phyloP scores from a whole-genome alignment of 2,888 invertebrate genomes.

The Thecocarcelia acutangulata region DNA sequence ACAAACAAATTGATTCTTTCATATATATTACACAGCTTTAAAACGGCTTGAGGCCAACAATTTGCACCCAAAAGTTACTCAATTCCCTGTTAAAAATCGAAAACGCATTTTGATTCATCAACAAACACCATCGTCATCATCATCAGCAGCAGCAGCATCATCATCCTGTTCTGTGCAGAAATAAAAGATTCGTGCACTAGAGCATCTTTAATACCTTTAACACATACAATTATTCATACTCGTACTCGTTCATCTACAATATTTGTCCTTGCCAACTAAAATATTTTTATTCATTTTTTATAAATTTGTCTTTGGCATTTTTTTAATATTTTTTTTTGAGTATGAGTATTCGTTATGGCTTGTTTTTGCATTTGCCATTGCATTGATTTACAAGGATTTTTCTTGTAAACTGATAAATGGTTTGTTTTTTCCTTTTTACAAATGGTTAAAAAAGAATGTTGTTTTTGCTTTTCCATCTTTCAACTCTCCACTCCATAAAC shows the following conservation, averaged over 20 bases:
- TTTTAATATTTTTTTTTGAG: too few species aligned
- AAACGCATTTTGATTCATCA: constrained; percentile 17
- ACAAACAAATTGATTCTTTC: too few species aligned
- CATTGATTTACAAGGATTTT: constrained; percentile 69
- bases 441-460: constrained; percentile 48
- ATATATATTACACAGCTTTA: not conserved
- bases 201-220: constrained; percentile 42
- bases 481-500: constrained; percentile 31
- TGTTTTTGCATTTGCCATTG: constrained; percentile 58
- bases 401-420: constrained; percentile 70
- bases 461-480: constrained; percentile 50
- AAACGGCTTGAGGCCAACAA: not conserved
- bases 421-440: constrained; percentile 70
- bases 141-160: too few species aligned
- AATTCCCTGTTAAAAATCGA: constrained; percentile 20
- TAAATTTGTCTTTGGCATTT: constrained; percentile 46
- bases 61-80: not conserved
- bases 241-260: constrained; percentile 14
- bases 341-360: constrained; percentile 12
- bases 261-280: constrained; percentile 58
- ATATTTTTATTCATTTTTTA: constrained; percentile 59
- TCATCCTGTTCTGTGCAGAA: constrained; percentile 15
- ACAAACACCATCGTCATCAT: too few species aligned
- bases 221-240: not conserved
- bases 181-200: constrained; percentile 46